Evolutionary conservation across 2,888 invertebrate species (phyloP), one percentile per base, ranked within the genome.

Genomic region (Polyommatus iphigenia): DNA sequence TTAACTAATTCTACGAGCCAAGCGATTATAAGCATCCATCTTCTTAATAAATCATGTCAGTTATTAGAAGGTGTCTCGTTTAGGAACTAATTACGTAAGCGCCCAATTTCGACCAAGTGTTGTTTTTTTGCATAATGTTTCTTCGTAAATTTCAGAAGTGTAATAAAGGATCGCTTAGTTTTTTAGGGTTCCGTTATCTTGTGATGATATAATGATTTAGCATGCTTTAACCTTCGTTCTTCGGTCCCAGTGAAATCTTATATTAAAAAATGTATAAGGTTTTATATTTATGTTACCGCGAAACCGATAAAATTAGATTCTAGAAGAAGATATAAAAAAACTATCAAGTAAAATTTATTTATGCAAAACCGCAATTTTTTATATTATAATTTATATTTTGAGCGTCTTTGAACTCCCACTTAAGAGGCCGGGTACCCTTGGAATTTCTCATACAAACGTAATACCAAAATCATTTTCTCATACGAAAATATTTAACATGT

Each of bases 11-110:
- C 67, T 67, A 67, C 1, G 29, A 29, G 6, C 1, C 72, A 41
- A 78, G 80, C 82, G 83, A 80, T 83, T 80, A 81, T 80, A 79
- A 80, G 82, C 82, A 83, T 83, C 81, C 81, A 80, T 82, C 81
- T 82, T 79, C 79, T 82, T 82, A 81, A 83, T 83, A 83, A 84
- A 84, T 84, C 84, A 83, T 81, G 79, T 78, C 76, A 72, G 80
- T 80, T 82, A 81, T 83, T 81, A 82, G 78, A 78, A 73, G 79
- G 78, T 78, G 78, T 80, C 80, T 81, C 75, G 78, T 80, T 80
- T 81, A 75, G 78, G 73, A 79, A 78, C 80, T 77, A 77, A 57
- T 77, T 71, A 71, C 18, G 72, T 71, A 32, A 20, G 5, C 20
- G 54, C 57, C 13, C 50, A 72, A 75, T 75, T 75, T 50, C 18